Conservation (phyloP, 2,797 vertebrate species). For the Liparis tanakae region DNA sequence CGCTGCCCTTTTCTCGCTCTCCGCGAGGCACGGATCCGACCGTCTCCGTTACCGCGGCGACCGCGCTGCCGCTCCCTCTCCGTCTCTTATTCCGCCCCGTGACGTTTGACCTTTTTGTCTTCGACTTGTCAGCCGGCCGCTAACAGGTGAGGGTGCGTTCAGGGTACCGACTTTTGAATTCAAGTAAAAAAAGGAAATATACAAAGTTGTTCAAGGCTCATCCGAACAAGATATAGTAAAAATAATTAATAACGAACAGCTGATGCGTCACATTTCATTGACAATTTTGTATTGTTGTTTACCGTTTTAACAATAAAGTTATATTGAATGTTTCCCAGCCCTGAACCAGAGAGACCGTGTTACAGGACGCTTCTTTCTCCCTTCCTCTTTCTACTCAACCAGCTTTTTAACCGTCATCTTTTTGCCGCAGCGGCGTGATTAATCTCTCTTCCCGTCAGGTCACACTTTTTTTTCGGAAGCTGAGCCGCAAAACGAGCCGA, state of each 20-base stretch:
- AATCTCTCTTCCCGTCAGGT: background rate
- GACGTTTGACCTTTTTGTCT: constrained; percentile 44
- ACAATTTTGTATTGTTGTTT: background rate
- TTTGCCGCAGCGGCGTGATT: background rate
- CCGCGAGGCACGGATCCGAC: constrained; percentile 17
- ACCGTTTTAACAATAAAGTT: background rate
- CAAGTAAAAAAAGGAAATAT: too few relatives aligned
- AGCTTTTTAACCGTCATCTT: background rate
- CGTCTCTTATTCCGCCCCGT: constrained; percentile 5
- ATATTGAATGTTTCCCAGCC: too few relatives aligned
- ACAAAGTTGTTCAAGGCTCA: too few relatives aligned
- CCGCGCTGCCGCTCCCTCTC: constrained; percentile 5
- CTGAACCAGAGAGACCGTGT: background rate
- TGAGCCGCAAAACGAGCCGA: constrained; percentile 11
- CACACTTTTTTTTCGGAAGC: constrained; percentile 6
- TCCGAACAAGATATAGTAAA: too few relatives aligned
- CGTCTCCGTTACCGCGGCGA: constrained; percentile 33
- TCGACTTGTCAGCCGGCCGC: constrained; percentile 22
- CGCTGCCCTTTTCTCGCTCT: constrained; percentile 16
- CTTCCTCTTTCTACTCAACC: background rate
- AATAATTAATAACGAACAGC: too few relatives aligned
- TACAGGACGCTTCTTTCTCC: background rate
- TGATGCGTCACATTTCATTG: too few relatives aligned
- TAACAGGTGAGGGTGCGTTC: background rate
- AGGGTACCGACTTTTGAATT: background rate